Evolutionary conservation across 2,113 vertebrate genomes (phyloP).

Genomic region (Laticauda laticaudata): DNA sequence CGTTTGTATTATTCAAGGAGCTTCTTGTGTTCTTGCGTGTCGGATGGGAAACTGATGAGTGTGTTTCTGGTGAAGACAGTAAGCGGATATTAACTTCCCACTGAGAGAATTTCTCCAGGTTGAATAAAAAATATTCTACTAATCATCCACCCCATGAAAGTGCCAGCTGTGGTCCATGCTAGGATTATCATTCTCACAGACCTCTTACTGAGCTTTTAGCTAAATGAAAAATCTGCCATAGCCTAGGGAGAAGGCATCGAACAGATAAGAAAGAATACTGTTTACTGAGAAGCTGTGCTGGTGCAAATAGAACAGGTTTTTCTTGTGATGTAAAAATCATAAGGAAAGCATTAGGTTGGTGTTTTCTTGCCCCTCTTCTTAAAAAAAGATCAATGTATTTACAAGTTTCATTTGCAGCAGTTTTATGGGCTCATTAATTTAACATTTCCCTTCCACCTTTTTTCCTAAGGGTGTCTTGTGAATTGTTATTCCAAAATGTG

Average conservation of each 20-base stretch:
- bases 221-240: conserved; percentile 99
- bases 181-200: conserved; percentile 99
- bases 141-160: conserved; percentile 97
- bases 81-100: conserved; percentile 99
- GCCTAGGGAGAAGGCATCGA: conserved; percentile 96
- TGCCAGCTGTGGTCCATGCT: conserved; percentile 96
- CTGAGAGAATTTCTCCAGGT: conserved; percentile 99
- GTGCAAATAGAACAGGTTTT: conserved; percentile 96
- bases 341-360: conserved; percentile 88
- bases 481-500: conserved; percentile 85
- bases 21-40: conserved; percentile 82
- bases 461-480: conserved; percentile 91
- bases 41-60: conserved; percentile 89
- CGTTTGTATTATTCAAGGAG: conserved; percentile 86
- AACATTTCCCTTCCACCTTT: conserved; percentile 97
- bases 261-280: conserved; percentile 95
- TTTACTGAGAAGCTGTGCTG: conserved; percentile 95
- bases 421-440: conserved; percentile 99
- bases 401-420: conserved; percentile 99
- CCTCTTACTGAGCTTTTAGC: conserved; percentile 99
- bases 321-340: conserved; percentile 90
- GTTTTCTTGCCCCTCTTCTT: neutral
- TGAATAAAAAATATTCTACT: conserved; percentile 98
- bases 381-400: conserved; percentile 98
- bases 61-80: conserved; percentile 90